phyloP scores from a whole-genome alignment of 2,797 vertebrate species.

The Amniataba percoides region DNA sequence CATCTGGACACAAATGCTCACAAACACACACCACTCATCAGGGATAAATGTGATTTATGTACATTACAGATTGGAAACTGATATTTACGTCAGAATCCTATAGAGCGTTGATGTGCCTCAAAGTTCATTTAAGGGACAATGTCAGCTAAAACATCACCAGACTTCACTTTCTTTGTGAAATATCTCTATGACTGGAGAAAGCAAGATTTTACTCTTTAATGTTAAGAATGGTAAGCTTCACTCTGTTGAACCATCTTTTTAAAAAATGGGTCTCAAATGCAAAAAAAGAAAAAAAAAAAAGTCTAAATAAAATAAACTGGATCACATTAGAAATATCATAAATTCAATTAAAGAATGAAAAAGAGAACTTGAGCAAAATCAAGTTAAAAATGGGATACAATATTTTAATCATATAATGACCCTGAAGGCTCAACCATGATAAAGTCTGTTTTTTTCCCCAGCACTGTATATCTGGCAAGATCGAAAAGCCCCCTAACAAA shows the following conservation, averaged over 20 bases:
- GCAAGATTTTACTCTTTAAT: background rate
- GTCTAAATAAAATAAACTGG: background rate
- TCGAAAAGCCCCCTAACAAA: too few relatives aligned
- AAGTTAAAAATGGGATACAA: background rate
- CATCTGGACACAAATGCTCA: constrained; percentile 35
- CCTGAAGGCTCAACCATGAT: background rate
- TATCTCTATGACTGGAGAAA: background rate
- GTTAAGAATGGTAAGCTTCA: background rate
- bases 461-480: too few relatives aligned
- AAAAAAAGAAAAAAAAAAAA: background rate
- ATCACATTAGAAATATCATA: background rate
- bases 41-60: constrained; percentile 9
- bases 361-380: background rate
- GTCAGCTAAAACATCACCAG: background rate
- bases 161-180: background rate
- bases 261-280: background rate
- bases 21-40: constrained; percentile 5
- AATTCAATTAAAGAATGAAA: background rate
- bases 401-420: background rate
- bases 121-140: background rate
- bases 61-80: background rate
- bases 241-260: background rate
- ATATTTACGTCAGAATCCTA: background rate
- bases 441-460: background rate
- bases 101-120: background rate